A percentile compares a stretch with the other conserved stretches of the same genome.
phyloP scores from a whole-genome alignment of 2,113 vertebrate species.

The Gallinago undulata region DNA sequence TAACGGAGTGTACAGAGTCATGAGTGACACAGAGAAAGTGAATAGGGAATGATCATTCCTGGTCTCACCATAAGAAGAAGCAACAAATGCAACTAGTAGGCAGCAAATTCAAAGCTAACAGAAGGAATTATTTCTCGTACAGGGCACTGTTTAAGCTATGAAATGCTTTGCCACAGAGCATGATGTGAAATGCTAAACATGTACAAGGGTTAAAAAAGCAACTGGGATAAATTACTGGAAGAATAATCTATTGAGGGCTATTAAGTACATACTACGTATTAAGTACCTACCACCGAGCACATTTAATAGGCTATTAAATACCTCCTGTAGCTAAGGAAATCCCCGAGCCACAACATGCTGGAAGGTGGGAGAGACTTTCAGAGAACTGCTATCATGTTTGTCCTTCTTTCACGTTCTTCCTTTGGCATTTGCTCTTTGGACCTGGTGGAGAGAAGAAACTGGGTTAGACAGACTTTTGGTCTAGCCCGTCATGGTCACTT shows the following conservation, averaged over 20 bases:
- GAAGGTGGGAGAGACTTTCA: background rate
- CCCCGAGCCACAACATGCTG: background rate
- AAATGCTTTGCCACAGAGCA: background rate
- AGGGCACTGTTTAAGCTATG: background rate
- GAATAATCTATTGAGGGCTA: background rate
- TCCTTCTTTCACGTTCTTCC: background rate
- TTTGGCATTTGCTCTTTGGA: background rate
- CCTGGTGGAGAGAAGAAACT: background rate
- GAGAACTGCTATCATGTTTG: background rate
- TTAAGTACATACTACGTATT: background rate
- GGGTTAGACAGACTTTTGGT: background rate
- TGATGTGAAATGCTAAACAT: background rate
- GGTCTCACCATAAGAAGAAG: background rate
- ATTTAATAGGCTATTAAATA: slow-evolving; percentile 14
- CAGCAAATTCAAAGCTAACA: background rate
- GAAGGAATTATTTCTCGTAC: background rate
- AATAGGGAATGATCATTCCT: background rate
- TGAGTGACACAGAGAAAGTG: background rate
- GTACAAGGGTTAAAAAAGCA: background rate
- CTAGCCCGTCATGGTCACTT: background rate
- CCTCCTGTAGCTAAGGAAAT: background rate
- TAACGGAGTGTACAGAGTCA: background rate
- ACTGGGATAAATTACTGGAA: background rate
- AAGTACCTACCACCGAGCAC: background rate
- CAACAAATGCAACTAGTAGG: background rate